phyloP scores from a whole-genome alignment of 2,113 vertebrate species.

The Tor tambroides region DNA sequence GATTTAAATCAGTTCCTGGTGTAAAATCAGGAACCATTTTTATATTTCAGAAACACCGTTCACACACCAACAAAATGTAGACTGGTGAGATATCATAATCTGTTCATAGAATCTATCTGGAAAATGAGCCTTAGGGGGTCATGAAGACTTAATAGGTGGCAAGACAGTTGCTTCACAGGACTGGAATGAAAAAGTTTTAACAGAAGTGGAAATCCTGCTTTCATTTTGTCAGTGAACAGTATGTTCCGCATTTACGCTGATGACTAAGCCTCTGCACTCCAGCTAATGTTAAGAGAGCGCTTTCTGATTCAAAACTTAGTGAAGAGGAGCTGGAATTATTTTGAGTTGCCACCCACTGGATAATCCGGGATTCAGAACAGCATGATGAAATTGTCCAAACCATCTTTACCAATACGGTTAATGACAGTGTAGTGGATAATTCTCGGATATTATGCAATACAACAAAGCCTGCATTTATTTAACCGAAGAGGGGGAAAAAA shows the following conservation, averaged over 20 bases:
- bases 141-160: neutral
- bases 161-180: neutral
- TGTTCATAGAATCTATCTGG: neutral
- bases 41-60: too few species aligned
- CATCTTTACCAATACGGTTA: neutral
- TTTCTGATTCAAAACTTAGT: neutral
- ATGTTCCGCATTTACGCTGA: conserved; percentile 9
- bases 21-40: neutral
- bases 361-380: neutral
- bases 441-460: conserved; percentile 7
- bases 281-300: neutral
- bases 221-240: neutral
- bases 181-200: neutral
- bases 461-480: conserved; percentile 21
- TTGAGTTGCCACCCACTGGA: conserved; percentile 21
- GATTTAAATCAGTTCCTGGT: neutral
- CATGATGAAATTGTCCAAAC: neutral
- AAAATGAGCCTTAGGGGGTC: neutral
- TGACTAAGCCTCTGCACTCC: neutral
- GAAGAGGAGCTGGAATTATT: conserved; percentile 18
- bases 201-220: neutral
- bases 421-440: neutral
- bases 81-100: neutral
- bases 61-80: neutral
- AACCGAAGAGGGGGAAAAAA: neutral